Conservation (phyloP, 2,797 vertebrate species). For the Galago senegalensis region DNA sequence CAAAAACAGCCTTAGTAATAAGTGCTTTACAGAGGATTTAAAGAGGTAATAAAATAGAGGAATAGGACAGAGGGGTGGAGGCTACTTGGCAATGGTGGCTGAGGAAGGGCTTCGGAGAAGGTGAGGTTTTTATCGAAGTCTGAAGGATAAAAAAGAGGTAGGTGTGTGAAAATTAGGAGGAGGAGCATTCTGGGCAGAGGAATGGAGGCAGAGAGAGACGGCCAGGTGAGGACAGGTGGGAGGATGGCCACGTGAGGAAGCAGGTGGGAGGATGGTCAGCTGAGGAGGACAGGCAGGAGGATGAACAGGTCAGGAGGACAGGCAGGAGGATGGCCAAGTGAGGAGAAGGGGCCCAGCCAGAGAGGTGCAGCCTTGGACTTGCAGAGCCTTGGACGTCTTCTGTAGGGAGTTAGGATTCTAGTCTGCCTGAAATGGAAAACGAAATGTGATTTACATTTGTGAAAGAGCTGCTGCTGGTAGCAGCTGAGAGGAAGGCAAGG, state of each 20-base stretch:
- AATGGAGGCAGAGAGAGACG: too few relatives aligned
- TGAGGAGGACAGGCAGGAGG: too few relatives aligned
- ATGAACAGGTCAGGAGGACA: too few relatives aligned
- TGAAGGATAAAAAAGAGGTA: not conserved
- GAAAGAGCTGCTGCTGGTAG: not conserved
- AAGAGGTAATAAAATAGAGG: not conserved
- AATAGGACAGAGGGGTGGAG: too few relatives aligned
- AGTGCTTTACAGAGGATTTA: not conserved
- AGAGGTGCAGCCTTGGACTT: accelerated
- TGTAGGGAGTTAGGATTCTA: not conserved
- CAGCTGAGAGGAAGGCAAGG: not conserved
- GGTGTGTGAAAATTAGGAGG: not conserved
- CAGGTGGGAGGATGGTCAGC: too few relatives aligned
- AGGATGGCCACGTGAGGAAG: too few relatives aligned
- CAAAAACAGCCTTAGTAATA: not conserved
- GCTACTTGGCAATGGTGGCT: not conserved
- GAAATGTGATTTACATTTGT: not conserved
- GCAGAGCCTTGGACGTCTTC: not conserved
- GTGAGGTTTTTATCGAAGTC: not conserved
- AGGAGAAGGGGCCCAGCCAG: not conserved
- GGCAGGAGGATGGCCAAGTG: not conserved
- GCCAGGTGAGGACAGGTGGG: too few relatives aligned
- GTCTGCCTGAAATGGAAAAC: not conserved
- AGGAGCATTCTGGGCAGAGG: not conserved
- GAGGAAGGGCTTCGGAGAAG: not conserved